Base-by-base conservation (phyloP, 2,113 vertebrate species). In the Nesogale talazaci region DNA sequence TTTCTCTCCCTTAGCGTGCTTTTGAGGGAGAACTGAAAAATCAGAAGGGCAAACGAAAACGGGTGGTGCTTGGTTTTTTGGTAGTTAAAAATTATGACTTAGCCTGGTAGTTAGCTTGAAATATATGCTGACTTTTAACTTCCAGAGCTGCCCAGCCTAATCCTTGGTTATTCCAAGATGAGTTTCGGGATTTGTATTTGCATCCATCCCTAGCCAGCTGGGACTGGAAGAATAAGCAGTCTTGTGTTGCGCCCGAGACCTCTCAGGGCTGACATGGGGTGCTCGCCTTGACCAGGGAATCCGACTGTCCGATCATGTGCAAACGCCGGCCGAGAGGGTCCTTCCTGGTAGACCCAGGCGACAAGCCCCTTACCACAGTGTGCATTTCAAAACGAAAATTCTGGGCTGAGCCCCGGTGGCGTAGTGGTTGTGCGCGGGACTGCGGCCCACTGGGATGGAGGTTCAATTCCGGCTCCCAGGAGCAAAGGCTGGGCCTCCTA, bases 81-180 rank as follows among this genome's bases (percentile, higher is more conserved):
- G 23, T 70, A 40, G 22, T 88, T 76, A 57, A 75, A 92, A 46
- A 40, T 85, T 27, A n/a, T 85, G 31, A 59, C 40, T 76, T 65
- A 27, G 34, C 20, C 19, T 86, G 19, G 61, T 79, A 22, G 84
- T 93, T 83, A 57, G 59, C 92, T 92, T 92, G 83, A 83, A 81
- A 38, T 83, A 27, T 38, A 61, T 83, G 92, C 83, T 12, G 46
- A 52, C 46, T 86, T 92, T 20, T 57, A 61, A 52, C 83, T 89
- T 72, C 80, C 42, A 36, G 89, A 83, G 75, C 34, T 63, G n/a
- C 69, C 20, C 19, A 5, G 65, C 86, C 83, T 93, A 85, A 90
- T 86, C 86, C 88, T 91, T 59, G 76, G 56, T 93, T 76, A 31
- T 90, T 83, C 70, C 88, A 78, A 80, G 81, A 83, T 40, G 80